Evolutionary conservation across 2,797 vertebrate species (phyloP).

Genomic region (Emys orbicularis): DNA sequence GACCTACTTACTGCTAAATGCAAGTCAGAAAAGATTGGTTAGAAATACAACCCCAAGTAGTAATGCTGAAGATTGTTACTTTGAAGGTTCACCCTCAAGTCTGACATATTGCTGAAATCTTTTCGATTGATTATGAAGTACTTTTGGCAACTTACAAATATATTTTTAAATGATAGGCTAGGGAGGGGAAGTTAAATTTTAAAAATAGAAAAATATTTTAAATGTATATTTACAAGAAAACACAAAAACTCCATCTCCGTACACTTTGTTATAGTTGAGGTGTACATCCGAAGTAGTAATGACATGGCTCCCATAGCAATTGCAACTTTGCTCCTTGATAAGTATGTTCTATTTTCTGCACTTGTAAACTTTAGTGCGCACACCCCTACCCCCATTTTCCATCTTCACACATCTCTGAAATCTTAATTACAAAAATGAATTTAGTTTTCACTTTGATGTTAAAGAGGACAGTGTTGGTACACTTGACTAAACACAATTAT

Average conservation of each 20-base stretch:
- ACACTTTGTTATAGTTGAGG: not conserved
- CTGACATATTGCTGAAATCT: not conserved
- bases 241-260: not conserved
- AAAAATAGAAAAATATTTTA: not conserved
- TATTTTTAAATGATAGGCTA: not conserved
- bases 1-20: not conserved
- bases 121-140: not conserved
- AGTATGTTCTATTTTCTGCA: not conserved
- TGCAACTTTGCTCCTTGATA: accelerated
- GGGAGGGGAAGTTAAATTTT: not conserved
- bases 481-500: not conserved
- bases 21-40: not conserved
- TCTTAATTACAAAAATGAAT: not conserved
- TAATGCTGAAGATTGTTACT: not conserved
- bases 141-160: not conserved
- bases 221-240: not conserved
- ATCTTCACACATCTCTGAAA: not conserved
- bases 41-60: not conserved
- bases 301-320: not conserved
- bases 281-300: not conserved
- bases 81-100: not conserved
- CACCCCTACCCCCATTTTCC: not conserved
- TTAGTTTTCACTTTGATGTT: not conserved
- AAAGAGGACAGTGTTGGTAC: not conserved
- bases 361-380: accelerated